Conservation (phyloP, 2,113 vertebrate genomes). For the Urocynchramus pylzowi region DNA sequence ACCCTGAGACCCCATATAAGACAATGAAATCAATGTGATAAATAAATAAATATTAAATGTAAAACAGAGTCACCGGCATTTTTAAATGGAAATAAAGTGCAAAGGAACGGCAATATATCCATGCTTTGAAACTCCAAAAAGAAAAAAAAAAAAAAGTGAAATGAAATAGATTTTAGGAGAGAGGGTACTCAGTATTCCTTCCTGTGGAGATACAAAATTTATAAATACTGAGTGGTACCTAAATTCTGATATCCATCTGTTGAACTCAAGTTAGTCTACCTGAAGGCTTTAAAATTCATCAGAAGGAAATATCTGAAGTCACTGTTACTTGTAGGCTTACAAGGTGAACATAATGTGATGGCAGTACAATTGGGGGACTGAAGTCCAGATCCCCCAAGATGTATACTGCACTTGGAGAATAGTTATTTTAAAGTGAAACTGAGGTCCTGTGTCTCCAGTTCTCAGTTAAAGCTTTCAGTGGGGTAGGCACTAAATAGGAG, state of each 20-base stretch:
- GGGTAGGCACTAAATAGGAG: neutral
- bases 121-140: neutral
- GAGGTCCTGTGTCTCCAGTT: neutral
- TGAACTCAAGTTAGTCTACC: neutral
- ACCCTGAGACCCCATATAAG: neutral
- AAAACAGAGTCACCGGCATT: neutral
- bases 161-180: neutral
- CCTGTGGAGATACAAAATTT: neutral
- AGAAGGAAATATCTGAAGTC: neutral
- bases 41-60: neutral
- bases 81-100: neutral
- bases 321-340: neutral
- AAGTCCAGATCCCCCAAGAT: neutral
- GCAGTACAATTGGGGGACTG: fast-evolving
- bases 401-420: neutral
- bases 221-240: neutral
- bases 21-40: neutral
- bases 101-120: neutral
- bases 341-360: neutral
- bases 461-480: neutral
- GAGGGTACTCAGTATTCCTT: neutral
- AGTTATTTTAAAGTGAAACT: neutral
- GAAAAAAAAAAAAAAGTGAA: neutral
- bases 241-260: neutral
- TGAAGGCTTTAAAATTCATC: neutral